Evolutionary conservation across 2,113 vertebrate genomes (phyloP).

Genomic region (Nibea albiflora): DNA sequence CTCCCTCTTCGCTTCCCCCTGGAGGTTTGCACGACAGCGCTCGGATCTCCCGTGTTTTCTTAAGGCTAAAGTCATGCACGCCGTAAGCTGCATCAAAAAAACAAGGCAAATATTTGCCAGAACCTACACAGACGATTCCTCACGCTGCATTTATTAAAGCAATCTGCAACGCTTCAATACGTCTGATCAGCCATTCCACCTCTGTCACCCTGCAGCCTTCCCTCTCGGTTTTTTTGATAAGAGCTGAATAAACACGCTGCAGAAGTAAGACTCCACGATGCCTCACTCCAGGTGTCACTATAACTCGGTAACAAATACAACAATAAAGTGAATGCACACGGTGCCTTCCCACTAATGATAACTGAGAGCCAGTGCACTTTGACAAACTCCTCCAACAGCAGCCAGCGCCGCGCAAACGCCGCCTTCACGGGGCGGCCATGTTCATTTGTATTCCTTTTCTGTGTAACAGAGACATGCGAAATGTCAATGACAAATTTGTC

Average conservation of each 20-base stretch:
- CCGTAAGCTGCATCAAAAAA: constrained; percentile 7
- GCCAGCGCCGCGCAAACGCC: not conserved
- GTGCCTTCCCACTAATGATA: constrained; percentile 41
- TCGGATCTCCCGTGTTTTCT: constrained; percentile 25
- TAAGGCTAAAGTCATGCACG: constrained; percentile 16
- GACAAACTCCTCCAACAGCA: constrained; percentile 29
- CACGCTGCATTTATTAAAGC: constrained; percentile 23
- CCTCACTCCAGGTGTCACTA: constrained; percentile 44
- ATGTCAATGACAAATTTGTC: constrained; percentile 62
- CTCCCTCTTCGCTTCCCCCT: constrained; percentile 16
- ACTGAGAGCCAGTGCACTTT: constrained; percentile 22
- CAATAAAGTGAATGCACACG: constrained; percentile 1
- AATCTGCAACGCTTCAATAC: constrained; percentile 9
- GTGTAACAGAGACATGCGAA: constrained; percentile 48
- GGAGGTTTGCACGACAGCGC: constrained; percentile 22
- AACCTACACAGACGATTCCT: not conserved
- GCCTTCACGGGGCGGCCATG: not conserved
- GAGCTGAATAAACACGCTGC: constrained; percentile 25
- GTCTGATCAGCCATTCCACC: constrained; percentile 2
- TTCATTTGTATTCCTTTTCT: constrained; percentile 62
- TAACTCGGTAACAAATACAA: constrained; percentile 44
- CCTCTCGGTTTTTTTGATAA: constrained; percentile 11
- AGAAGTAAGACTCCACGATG: constrained; percentile 32
- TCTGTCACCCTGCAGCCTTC: not conserved
- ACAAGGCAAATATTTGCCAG: constrained; percentile 44